Base-by-base conservation (phyloP, 2,113 vertebrate genomes). In the Pelodiscus sinensis region DNA sequence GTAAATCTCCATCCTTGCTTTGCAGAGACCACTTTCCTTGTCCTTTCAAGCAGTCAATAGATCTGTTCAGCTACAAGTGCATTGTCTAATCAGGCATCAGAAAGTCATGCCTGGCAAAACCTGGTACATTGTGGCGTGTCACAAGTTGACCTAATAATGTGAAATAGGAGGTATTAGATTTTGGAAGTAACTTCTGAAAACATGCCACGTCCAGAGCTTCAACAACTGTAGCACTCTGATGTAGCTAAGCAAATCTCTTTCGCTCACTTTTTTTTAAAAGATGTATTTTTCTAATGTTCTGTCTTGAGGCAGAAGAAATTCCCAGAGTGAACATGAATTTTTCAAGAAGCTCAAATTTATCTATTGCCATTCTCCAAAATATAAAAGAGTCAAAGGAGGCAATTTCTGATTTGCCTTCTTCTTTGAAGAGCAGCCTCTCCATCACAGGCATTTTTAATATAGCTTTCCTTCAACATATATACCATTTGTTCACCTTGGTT, bases 291-390 rank as follows among this genome's bases (percentile, higher is more conserved):
- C 82, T 92, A 88, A 92, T 96, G 93, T 60, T 52, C 57, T 96
- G 93, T 92, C 94, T 90, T 24, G 57, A 95, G 86, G 87, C 84
- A 91, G 89, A 35, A 93, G 65, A 93, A 94, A 96, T 93, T 95
- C 95, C 93, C 92, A 92, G 88, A 95, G 94, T 84, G 87, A 87
- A 57, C 60, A 92, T 94, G 81, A 96, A 94, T 96, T 95, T 96
- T 96, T 97, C 86, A 97, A 84, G 60, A 96, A 90, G 27, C n/a
- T 87, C 57, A 65, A 85, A 92, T 91, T 71, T 91, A 82, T 90
- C 93, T 91, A 60, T 55, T 85, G 84, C 73, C 94, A 82, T 89
- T 97, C 88, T 92, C 68, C 75, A 92, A 87, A 84, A 90, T 77
- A 92, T 22, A 90, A 93, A 91, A 38, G 60, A 92, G 86, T 90